Conservation (phyloP, 2,888 invertebrate genomes). For the Orthonychiurus folsomi region DNA sequence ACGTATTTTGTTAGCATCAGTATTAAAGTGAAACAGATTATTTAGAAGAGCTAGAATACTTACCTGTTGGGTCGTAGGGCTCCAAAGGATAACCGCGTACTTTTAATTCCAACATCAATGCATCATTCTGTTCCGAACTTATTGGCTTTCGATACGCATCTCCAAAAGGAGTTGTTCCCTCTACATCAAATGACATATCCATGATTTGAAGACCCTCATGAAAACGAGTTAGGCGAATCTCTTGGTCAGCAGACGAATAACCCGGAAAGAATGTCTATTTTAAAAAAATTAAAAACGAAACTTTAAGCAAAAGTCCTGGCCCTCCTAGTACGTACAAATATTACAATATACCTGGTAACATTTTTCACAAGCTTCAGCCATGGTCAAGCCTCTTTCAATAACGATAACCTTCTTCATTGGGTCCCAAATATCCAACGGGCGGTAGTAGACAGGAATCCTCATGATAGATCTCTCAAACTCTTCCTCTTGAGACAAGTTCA, state of each 20-base stretch:
- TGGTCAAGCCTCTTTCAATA: conserved; percentile 53
- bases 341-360: conserved; percentile 48
- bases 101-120: conserved; percentile 60
- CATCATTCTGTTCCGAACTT: conserved; percentile 48
- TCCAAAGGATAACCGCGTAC: conserved; percentile 54
- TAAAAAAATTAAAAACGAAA: conserved; percentile 10
- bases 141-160: conserved; percentile 41
- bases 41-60: too few relatives aligned
- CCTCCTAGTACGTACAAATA: background rate
- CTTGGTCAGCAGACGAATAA: conserved; percentile 52
- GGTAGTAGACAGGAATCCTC: conserved; percentile 43
- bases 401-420: conserved; percentile 52
- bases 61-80: conserved; percentile 56
- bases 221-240: conserved; percentile 59
- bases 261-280: conserved; percentile 53
- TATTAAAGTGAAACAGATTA: too few relatives aligned
- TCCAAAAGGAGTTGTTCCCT: conserved; percentile 48
- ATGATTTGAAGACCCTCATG: conserved; percentile 57
- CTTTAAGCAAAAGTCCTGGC: background rate
- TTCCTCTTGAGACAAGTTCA: conserved; percentile 52
- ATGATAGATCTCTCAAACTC: conserved; percentile 56
- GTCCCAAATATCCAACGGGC: conserved; percentile 36
- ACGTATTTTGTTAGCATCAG: too few relatives aligned
- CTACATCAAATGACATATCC: conserved; percentile 57
- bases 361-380: conserved; percentile 53